Base-by-base conservation (phyloP, 2,888 invertebrate species). In the Crossocerus cetratus region DNA sequence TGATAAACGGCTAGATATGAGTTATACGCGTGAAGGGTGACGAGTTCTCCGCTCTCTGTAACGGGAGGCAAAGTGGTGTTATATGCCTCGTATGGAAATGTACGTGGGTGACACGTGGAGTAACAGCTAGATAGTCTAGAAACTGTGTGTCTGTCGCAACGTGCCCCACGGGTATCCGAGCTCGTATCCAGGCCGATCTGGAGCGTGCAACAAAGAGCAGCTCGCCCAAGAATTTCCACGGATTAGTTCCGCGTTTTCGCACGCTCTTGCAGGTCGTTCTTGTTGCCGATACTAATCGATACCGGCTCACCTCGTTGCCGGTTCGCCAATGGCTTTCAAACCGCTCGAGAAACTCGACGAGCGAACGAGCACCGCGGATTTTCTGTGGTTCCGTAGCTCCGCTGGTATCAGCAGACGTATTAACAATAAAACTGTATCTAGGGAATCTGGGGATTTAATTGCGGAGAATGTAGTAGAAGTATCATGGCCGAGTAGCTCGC, bases 201-300 rank as follows among this genome's bases (percentile, higher is more conserved):
- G 57, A 57, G 22, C 22, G 62, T 21, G 49, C 53, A 63, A 63
- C 54, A 54, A 54, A 18, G 62, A 54, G 62, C 49, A 54, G 53
- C 53, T 63, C 23, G 13, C 20, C 11, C 32, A 18, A 11, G 23
- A 65, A 57, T 49, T 65, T 45, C 43, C 57, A 22, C 42, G 54
- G 54, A 32, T 53, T 54, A 63, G 42, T 63, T 63, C 62, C 62
- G 62, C 54, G 32, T 54, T 23, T 54, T 49, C 62, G 32, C 23
- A 23, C 22, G 23, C 23, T 49, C 49, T 49, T 23, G 32, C 57
- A 23, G 23, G 23, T 4, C 3, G 20, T 23, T 23, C 21, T 23
- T 57, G 14, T 57, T 23, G 57, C 8, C 23, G 57, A 23, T 57
- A 57, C 20, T 23, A 22, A 57, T 22, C 23, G 23, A 14, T 16